Percentiles rank a stretch among this genome's conserved stretches.
Evolutionary conservation across 1,140 invertebrate genomes (phyloP).

Genomic region (Onthophagus taurus): DNA sequence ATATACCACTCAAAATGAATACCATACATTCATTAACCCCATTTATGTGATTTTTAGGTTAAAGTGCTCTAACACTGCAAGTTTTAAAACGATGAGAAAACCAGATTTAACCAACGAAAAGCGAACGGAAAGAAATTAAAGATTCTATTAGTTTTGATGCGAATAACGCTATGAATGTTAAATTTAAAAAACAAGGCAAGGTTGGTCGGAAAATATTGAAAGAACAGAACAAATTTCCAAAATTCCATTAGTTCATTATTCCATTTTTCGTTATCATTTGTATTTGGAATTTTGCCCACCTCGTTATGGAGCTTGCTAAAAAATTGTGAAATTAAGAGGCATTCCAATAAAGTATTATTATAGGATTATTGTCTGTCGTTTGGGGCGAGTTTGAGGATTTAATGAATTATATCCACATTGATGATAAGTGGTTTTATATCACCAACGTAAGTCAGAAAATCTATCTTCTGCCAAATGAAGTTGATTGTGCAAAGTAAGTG

Average conservation of each 20-base stretch:
- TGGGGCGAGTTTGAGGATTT: constrained; percentile 10
- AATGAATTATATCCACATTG: constrained; percentile 7
- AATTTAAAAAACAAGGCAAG: no score
- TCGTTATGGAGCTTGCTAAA: constrained; percentile 3
- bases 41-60: no score
- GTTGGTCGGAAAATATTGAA: no score
- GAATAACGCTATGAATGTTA: no score
- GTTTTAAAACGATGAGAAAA: constrained; percentile 9
- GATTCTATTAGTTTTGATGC: no score
- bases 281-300: constrained; percentile 3
- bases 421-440: constrained; percentile 11
- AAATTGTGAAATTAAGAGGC: constrained; percentile 9
- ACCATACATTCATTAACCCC: no score
- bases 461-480: constrained; percentile 6
- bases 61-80: constrained; percentile 1
- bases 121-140: no score
- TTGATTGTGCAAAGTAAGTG: constrained; percentile 8
- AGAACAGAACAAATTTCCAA: no score
- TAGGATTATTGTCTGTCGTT: constrained; percentile 6
- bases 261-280: constrained; percentile 4
- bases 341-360: constrained; percentile 6
- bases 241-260: no score
- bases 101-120: constrained; percentile 4
- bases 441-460: constrained; percentile 8
- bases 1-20: no score